Evolutionary conservation across 2,113 vertebrate species (phyloP), one percentile per base, ranked within the genome.

Genomic region (Coturnix japonica): DNA sequence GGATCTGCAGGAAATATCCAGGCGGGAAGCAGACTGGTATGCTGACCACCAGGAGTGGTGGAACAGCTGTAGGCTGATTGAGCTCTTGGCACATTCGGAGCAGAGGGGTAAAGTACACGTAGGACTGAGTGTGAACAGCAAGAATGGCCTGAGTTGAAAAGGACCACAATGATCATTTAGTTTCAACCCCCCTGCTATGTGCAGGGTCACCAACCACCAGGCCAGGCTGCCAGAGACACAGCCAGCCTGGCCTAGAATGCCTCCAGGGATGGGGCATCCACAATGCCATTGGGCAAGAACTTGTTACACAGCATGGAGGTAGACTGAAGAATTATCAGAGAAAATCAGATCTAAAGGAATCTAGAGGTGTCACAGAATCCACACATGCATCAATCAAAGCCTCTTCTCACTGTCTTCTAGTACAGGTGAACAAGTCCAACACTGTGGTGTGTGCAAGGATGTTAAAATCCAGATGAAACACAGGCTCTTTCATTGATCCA

Each of bases 1-100:
- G 1, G 12, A 31, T 81, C 87, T 79, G 77, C 76, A 69, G 85
- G 75, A 92, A 85, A 94, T 56, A 41, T 30, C 76, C 87, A 84
- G 90, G 89, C 73, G 43, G 37, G 33, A 59, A 73, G 43, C 33
- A 88, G 84, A 77, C 18, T 0, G 1, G 83, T 49, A 64, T 71
- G 7, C 47, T 39, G 26, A 28, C 63, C 69, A 3, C 21, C 31
- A 67, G 84, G 89, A 7, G 49, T 35, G 7, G 23, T 23, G 56
- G 10, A 60, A 6, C 8, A 6, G 2, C 8, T 85, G 41, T 28
- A 30, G 2, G 1, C 51, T 56, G 46, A 12, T 9, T 63, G 37
- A 53, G 31, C 19, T 82, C 39, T n/a, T 44, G 80, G 60, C 14
- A 46, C 6, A 7, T 4, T 49, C 28, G n/a, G 21, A 22, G 9